phyloP scores from a whole-genome alignment of 2,797 vertebrate genomes.

The Bufotes viridis region DNA sequence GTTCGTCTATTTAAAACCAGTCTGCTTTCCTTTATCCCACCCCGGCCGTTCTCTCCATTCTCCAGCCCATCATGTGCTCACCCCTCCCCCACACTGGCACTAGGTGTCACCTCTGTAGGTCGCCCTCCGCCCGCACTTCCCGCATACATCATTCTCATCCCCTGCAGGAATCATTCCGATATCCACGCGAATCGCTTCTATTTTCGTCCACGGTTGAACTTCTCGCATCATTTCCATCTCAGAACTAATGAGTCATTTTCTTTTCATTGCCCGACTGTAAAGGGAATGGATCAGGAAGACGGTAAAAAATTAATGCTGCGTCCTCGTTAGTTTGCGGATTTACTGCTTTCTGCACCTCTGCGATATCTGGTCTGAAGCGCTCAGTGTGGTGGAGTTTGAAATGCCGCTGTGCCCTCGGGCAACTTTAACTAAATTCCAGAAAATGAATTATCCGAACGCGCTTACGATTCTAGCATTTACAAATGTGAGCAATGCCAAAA shows the following conservation, averaged over 20 bases:
- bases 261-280: constrained; percentile 32
- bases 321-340: constrained; percentile 24
- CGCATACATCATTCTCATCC: constrained; percentile 9
- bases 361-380: not conserved
- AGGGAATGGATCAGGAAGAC: constrained; percentile 31
- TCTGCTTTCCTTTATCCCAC: not conserved
- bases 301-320: constrained; percentile 16
- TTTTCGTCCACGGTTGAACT: constrained; percentile 31
- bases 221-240: constrained; percentile 24
- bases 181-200: constrained; percentile 30
- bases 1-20: not conserved
- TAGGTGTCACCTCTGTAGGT: not conserved
- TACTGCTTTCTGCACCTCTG: not conserved
- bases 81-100: not conserved
- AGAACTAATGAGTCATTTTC: constrained; percentile 38
- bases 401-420: not conserved
- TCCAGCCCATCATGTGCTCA: not conserved
- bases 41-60: not conserved
- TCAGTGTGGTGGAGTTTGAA: not conserved
- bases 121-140: not conserved
- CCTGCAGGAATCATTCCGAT: not conserved
- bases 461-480: not conserved
- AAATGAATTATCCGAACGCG: not conserved
- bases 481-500: not conserved
- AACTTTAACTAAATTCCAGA: not conserved